Conservation (phyloP, 2,888 invertebrate genomes). For the Limulus polyphemus region DNA sequence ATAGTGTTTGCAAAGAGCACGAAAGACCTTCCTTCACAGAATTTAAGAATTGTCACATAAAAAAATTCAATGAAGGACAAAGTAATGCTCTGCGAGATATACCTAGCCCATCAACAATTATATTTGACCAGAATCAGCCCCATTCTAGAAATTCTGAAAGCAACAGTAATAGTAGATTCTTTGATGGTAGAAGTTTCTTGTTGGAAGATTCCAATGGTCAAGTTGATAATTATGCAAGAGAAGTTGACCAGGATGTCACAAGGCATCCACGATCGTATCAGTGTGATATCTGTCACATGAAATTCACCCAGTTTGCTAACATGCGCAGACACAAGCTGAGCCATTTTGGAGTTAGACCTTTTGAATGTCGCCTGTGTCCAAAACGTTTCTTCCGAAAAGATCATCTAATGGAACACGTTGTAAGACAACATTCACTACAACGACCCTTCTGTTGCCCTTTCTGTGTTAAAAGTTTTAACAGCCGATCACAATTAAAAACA, state of each 20-base stretch:
- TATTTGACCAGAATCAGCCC: too few relatives aligned
- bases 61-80: too few relatives aligned
- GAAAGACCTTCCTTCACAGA: too few relatives aligned
- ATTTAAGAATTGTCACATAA: too few relatives aligned
- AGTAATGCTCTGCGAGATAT: too few relatives aligned
- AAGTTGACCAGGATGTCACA: slow-evolving; percentile 45
- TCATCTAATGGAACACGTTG: slow-evolving; percentile 81
- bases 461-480: slow-evolving; percentile 66
- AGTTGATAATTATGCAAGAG: too few relatives aligned
- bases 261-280: slow-evolving; percentile 58
- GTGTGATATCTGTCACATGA: slow-evolving; percentile 92
- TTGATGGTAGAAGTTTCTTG: too few relatives aligned
- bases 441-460: slow-evolving; percentile 85
- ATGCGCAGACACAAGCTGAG: slow-evolving; percentile 91
- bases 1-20: too few relatives aligned
- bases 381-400: slow-evolving; percentile 88
- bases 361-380: slow-evolving; percentile 80
- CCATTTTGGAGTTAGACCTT: slow-evolving; percentile 83
- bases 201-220: too few relatives aligned
- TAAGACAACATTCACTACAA: slow-evolving; percentile 72
- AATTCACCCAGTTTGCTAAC: slow-evolving; percentile 89
- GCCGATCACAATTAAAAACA: slow-evolving; percentile 19
- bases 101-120: too few relatives aligned
- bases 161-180: too few relatives aligned
- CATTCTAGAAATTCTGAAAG: too few relatives aligned